These are phyloP conservation scores for Bufo gargarizans DNA, from an alignment of 2,113 vertebrate genomes.

Conservation along the genomic window DNA sequence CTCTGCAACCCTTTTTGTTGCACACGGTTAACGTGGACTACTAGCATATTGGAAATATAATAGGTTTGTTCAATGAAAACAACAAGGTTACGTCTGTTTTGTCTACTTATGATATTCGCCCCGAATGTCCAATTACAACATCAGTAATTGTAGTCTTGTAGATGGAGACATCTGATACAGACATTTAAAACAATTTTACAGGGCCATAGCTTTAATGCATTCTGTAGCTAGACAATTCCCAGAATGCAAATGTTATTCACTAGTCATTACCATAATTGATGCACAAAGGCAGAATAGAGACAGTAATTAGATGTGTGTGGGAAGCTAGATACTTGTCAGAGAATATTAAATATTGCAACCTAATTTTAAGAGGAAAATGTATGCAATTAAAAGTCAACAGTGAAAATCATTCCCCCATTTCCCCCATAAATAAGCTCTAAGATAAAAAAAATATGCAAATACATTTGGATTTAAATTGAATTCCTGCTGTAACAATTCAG, in stretches of 20 bases:
- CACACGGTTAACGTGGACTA: not conserved
- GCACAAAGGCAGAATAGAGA: slow-evolving; percentile 73
- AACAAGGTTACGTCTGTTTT: not conserved
- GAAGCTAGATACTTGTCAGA: slow-evolving; percentile 72
- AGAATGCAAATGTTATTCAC: slow-evolving; percentile 76
- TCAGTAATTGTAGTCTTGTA: not conserved
- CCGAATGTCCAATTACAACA: not conserved
- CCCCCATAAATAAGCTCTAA: not conserved
- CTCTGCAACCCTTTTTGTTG: not conserved
- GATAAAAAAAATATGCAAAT: not conserved
- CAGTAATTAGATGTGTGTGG: slow-evolving; percentile 74
- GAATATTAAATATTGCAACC: slow-evolving; percentile 76
- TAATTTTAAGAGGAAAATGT: slow-evolving; percentile 68
- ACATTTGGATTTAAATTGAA: not conserved
- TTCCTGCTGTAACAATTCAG: not conserved
- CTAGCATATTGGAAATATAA: not conserved
- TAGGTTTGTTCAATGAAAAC: not conserved
- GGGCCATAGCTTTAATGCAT: slow-evolving; percentile 68
- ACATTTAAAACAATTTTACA: slow-evolving; percentile 76
- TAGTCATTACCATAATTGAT: slow-evolving; percentile 80
- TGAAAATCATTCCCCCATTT: not conserved
- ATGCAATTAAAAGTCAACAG: slow-evolving; percentile 62
- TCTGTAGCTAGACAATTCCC: slow-evolving; percentile 73
- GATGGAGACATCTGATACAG: slow-evolving; percentile 50
- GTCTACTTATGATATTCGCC: not conserved